Percentiles rank a stretch among this genome's conserved stretches.
Evolutionary conservation across 2,797 vertebrate genomes (phyloP).

Genomic region (Sebastes oblongus): DNA sequence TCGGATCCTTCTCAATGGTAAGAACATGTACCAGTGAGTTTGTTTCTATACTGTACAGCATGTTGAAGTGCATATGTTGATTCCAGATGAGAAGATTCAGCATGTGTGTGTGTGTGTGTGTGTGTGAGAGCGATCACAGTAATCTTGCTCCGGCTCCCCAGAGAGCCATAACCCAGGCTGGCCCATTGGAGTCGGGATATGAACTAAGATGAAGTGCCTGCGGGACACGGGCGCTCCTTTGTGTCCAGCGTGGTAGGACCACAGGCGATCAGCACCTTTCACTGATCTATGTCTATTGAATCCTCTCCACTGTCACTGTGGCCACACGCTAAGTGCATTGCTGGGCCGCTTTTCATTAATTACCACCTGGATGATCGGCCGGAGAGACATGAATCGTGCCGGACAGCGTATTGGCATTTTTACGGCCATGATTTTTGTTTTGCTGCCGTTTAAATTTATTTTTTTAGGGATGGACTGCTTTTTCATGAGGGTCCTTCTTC

Average conservation of each 20-base stretch:
- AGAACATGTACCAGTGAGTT: slow-evolving; percentile 27
- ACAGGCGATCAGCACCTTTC: slow-evolving; percentile 61
- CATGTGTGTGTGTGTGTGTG: not conserved
- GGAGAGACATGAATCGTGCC: slow-evolving; percentile 66
- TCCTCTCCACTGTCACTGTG: slow-evolving; percentile 65
- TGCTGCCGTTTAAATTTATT: slow-evolving; percentile 75
- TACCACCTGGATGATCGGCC: slow-evolving; percentile 57
- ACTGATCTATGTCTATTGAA: slow-evolving; percentile 79
- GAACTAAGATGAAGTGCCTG: slow-evolving; percentile 77
- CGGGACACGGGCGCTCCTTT: slow-evolving; percentile 68
- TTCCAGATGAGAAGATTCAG: slow-evolving; percentile 5
- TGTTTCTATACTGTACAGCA: not conserved
- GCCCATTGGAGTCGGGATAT: slow-evolving; percentile 57
- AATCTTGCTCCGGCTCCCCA: slow-evolving; percentile 63
- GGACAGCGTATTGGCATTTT: slow-evolving; percentile 80
- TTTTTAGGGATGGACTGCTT: slow-evolving; percentile 50
- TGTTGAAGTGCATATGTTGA: not conserved
- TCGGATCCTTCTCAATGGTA: slow-evolving; percentile 58
- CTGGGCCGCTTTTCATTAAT: slow-evolving; percentile 74
- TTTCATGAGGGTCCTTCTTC: slow-evolving; percentile 58
- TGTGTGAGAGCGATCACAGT: slow-evolving; percentile 59
- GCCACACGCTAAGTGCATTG: slow-evolving; percentile 54
- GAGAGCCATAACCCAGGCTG: slow-evolving; percentile 62
- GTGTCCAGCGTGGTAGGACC: slow-evolving; percentile 64
- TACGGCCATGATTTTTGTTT: slow-evolving; percentile 81